Conservation (phyloP, 2,888 invertebrate species). For the Syrista parreyssii region DNA sequence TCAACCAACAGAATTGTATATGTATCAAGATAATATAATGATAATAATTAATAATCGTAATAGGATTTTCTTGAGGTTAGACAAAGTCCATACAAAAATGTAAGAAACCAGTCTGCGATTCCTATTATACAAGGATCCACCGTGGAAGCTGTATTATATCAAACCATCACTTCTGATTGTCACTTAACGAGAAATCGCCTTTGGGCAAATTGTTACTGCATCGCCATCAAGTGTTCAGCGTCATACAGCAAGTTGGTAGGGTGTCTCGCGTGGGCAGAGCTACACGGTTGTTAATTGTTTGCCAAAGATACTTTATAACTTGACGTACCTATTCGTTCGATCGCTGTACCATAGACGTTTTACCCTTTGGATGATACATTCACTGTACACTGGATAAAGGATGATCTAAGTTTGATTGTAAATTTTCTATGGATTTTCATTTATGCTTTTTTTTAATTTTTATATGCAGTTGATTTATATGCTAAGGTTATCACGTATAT, state of each 20-base stretch:
- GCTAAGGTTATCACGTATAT: background rate
- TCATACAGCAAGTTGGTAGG: constrained; percentile 15
- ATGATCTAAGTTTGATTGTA: background rate
- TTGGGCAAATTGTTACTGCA: constrained; percentile 53
- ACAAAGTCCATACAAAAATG: background rate
- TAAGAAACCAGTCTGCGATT: background rate
- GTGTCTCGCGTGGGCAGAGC: constrained; percentile 44
- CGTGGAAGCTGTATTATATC: constrained; percentile 42
- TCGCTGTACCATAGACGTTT: background rate
- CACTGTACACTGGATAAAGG: background rate
- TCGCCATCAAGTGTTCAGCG: constrained; percentile 28
- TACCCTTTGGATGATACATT: background rate
- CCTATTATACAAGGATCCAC: background rate
- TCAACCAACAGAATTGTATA: background rate
- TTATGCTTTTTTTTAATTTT: background rate
- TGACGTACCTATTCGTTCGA: background rate
- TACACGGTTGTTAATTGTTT: constrained; percentile 58
- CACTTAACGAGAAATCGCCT: constrained; percentile 62
- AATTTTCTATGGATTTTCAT: background rate
- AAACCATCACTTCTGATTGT: constrained; percentile 58
- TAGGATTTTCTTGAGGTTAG: background rate
- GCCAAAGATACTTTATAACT: constrained; percentile 55
- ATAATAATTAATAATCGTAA: background rate
- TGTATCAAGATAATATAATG: background rate
- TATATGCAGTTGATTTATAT: background rate